A percentile compares a stretch with the other conserved stretches of the same genome.
These are phyloP conservation scores for Drosophila kambysellisi DNA, from an alignment of 2,888 invertebrate species.

Conservation along the genomic window DNA sequence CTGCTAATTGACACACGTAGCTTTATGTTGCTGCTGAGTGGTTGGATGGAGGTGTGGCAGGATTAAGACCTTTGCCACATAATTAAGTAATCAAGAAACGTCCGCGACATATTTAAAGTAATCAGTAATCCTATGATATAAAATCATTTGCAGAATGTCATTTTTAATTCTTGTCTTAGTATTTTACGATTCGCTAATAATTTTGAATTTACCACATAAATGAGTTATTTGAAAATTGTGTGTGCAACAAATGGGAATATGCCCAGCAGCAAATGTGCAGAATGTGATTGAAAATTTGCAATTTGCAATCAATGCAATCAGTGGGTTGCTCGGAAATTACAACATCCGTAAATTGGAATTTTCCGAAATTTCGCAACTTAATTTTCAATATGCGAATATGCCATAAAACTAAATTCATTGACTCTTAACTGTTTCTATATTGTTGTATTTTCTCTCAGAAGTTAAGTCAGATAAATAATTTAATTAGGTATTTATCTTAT, in stretches of 20 bases:
- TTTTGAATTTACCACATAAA: conserved; percentile 28
- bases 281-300: conserved; percentile 16
- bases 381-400: not conserved
- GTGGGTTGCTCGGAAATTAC: not conserved
- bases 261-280: conserved; percentile 19
- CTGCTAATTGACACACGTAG: conserved; percentile 65
- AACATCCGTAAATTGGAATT: not conserved
- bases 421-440: not conserved
- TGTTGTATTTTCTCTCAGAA: not conserved
- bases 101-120: conserved; percentile 15
- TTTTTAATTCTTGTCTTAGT: not conserved
- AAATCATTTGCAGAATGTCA: not conserved
- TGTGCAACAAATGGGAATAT: conserved; percentile 16
- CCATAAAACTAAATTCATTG: not conserved
- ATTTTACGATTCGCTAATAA: not conserved
- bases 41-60: conserved; percentile 8
- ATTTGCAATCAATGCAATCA: conserved; percentile 7
- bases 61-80: conserved; percentile 41
- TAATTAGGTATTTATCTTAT: not conserved
- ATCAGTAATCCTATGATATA: not conserved
- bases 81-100: conserved; percentile 52
- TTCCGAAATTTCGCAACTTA: not conserved
- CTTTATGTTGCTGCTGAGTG: not conserved
- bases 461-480: not conserved
- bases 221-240: conserved; percentile 46